Evolutionary conservation across 1,140 invertebrate species (phyloP), one percentile per base, ranked within the genome.

Genomic region (Diachasma alloeum): DNA sequence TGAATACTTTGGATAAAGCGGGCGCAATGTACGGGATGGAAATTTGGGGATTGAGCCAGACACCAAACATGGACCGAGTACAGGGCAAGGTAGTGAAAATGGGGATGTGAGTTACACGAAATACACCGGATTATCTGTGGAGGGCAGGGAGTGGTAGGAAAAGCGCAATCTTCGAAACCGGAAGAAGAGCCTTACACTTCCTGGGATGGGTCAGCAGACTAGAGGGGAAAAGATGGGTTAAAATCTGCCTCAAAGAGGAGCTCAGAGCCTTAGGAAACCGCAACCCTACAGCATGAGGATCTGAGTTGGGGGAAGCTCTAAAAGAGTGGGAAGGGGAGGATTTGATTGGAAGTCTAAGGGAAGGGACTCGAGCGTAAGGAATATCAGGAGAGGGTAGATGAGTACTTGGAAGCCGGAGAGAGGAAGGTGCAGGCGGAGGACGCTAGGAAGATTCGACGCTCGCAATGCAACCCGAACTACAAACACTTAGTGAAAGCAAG

Each of bases 41-140:
- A 63, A 68, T 78, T 13, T 76, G 74, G 71, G 74, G 78, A 24
- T 75, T 66, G 56, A 53, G 24, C 48, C 56, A 44, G 66, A 71
- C 39, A 72, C 37, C 56, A 11, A 13, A 15, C 2, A 17, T 70
- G 22, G 68, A 39, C 22, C 8, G 13, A 19, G 22, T 71, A 13
- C 69, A 71, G 19, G 42, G 26, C n/a, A 71, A 46, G 31, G 42
- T 46, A 13, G 42, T 22, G 13, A 71, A 71, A n/a, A 71, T 69
- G 70, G 70, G 19, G 6, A 26, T 72, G 26, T 39, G 70, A 46
- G 19, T 72, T 5, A 53, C 10, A 6, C 8, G 17, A 17, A 53
- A 8, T 17, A 53, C 48, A 10, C 48, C 48, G 4, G 44, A 19
- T 8, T 72, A 72, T 19, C 22, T 69, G 4, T 69, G 67, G 67